Conservation (phyloP, 2,888 invertebrate genomes). For the Drosophila cognata region DNA sequence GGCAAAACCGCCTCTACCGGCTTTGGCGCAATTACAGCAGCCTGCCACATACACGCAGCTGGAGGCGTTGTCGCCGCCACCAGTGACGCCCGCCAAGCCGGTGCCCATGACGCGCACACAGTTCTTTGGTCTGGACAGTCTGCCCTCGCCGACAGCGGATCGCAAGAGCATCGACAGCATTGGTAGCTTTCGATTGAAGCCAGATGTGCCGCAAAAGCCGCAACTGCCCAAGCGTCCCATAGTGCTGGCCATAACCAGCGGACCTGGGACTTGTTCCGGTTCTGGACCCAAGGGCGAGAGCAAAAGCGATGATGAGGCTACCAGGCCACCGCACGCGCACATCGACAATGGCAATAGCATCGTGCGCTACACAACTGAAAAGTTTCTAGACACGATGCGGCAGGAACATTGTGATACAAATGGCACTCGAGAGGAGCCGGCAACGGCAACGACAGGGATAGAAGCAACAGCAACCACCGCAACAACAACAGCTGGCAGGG, state of each 20-base stretch:
- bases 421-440: slow-evolving; percentile 47
- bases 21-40: slow-evolving; percentile 70
- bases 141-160: slow-evolving; percentile 81
- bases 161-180: slow-evolving; percentile 81
- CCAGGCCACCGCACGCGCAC: slow-evolving; percentile 68
- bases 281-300: slow-evolving; percentile 45
- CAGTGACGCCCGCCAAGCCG: slow-evolving; percentile 77
- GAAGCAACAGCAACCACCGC: slow-evolving; percentile 15
- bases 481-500: slow-evolving; percentile 22
- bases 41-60: slow-evolving; percentile 45
- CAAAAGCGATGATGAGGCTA: slow-evolving; percentile 78
- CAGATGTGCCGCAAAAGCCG: slow-evolving; percentile 88
- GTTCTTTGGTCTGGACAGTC: slow-evolving; percentile 80
- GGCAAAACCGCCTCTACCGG: slow-evolving; percentile 80
- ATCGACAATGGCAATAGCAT: slow-evolving; percentile 70
- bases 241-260: slow-evolving; percentile 54
- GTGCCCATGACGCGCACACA: slow-evolving; percentile 83
- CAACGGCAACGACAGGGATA: slow-evolving; percentile 6
- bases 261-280: slow-evolving; percentile 15
- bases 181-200: slow-evolving; percentile 76
- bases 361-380: slow-evolving; percentile 70
- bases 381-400: slow-evolving; percentile 72
- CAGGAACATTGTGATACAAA: slow-evolving; percentile 76
- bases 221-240: slow-evolving; percentile 92
- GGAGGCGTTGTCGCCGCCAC: slow-evolving; percentile 68